phyloP scores from a whole-genome alignment of 2,797 vertebrate species.

The Serranus cabrilla region DNA sequence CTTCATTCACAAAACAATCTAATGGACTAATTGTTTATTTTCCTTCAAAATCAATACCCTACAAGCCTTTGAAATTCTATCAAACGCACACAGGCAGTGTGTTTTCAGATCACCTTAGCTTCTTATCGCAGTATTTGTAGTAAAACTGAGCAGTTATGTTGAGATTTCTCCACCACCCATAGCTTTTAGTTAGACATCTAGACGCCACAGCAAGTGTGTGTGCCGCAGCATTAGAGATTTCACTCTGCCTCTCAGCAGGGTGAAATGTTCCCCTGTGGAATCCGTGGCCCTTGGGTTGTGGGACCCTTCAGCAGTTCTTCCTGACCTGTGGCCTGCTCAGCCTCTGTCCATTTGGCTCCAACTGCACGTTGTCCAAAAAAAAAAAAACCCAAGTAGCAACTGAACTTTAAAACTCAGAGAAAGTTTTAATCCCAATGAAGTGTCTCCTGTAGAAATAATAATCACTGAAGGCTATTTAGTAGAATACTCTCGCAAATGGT shows the following conservation, averaged over 20 bases:
- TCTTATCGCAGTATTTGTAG: slow-evolving; percentile 48
- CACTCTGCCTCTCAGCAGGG: slow-evolving; percentile 77
- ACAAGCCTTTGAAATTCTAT: slow-evolving; percentile 39
- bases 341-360: slow-evolving; percentile 68
- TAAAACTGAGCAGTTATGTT: slow-evolving; percentile 77
- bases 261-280: slow-evolving; percentile 70
- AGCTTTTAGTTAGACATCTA: slow-evolving; percentile 68
- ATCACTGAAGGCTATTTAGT: slow-evolving; percentile 86
- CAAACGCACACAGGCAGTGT: slow-evolving; percentile 40
- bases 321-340: slow-evolving; percentile 67
- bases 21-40: slow-evolving; percentile 22
- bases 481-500: slow-evolving; percentile 76
- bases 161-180: slow-evolving; percentile 61
- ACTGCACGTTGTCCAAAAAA: slow-evolving; percentile 50
- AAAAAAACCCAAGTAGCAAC: slow-evolving; percentile 38
- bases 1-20: slow-evolving; percentile 12
- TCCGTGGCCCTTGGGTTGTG: slow-evolving; percentile 62
- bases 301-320: slow-evolving; percentile 67
- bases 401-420: slow-evolving; percentile 75
- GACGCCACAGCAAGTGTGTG: slow-evolving; percentile 64
- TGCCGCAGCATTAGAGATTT: slow-evolving; percentile 78
- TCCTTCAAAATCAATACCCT: slow-evolving; percentile 13
- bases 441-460: slow-evolving; percentile 81
- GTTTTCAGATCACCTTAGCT: slow-evolving; percentile 57
- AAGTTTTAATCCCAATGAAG: slow-evolving; percentile 81